These are phyloP conservation scores for Thera obeliscata DNA, from an alignment of 2,888 invertebrate species.

Conservation along the genomic window DNA sequence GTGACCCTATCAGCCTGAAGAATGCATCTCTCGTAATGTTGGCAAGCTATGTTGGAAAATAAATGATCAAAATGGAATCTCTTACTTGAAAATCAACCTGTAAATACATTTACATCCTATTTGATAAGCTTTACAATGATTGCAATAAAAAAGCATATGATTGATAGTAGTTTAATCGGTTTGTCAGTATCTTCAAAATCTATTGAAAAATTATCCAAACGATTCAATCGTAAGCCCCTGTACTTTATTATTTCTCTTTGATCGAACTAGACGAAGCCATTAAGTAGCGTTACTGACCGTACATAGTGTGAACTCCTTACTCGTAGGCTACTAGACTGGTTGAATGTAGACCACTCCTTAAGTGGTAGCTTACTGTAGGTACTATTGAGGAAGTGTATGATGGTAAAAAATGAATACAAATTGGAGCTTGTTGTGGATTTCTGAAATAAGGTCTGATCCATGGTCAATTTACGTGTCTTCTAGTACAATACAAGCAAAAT, in stretches of 20 bases:
- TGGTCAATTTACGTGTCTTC: not conserved
- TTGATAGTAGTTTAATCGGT: not conserved
- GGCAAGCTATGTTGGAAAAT: too few species aligned
- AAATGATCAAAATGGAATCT: too few species aligned
- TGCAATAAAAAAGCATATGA: not conserved
- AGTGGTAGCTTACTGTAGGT: slow-evolving; percentile 36
- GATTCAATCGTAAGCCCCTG: not conserved
- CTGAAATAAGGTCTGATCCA: slow-evolving; percentile 11
- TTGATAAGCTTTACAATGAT: too few species aligned
- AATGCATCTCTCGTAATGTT: too few species aligned
- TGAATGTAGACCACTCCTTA: slow-evolving; percentile 50
- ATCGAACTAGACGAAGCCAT: slow-evolving; percentile 39
- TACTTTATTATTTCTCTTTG: slow-evolving; percentile 6
- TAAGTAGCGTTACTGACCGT: slow-evolving; percentile 58
- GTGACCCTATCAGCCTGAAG: too few species aligned
- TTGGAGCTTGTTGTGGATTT: slow-evolving; percentile 20
- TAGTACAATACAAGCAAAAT: not conserved
- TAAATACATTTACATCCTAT: too few species aligned
- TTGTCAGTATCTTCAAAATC: not conserved
- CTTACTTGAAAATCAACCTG: too few species aligned
- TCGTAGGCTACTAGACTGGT: slow-evolving; percentile 32
- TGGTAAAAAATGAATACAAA: slow-evolving; percentile 29
- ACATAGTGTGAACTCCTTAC: slow-evolving; percentile 32
- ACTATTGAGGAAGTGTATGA: slow-evolving; percentile 26
- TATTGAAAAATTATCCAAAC: not conserved